Base-by-base conservation (phyloP, 2,888 invertebrate genomes). In the Fragum whitleyi region DNA sequence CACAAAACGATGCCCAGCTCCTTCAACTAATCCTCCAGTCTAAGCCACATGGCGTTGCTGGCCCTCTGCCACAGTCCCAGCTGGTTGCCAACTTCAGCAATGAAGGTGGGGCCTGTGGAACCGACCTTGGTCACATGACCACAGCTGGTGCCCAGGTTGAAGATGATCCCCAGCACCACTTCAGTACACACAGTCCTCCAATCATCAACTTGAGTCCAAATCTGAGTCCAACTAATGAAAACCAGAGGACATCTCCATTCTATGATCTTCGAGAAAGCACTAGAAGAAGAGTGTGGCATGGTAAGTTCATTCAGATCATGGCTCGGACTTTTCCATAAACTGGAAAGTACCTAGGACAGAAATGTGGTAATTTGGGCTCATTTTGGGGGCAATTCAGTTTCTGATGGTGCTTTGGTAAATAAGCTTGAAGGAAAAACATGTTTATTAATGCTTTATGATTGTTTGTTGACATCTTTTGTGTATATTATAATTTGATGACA, bases 171-270 rank as follows among this genome's bases (percentile, higher is more conserved):
- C 79, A 83, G 57, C 87, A 90, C 39, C 90, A 90, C 71, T 92
- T 93, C 83, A 93, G 92, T 78, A 92, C 93, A 2, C 92, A 92
- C 84, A 93, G 92, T 85, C 93, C 93, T 16, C 93, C 93, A n/a
- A 90, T 93, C 23, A 83, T 93, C 39, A 93, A 93, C 79, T 86
- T 93, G 14, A 93, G 93, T 85, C 93, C 93, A 21, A 92, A 91
- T 76, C 75, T 90, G 51, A 89, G 89, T 75, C 90, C 90, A 47
- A 79, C 84, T 11, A 92, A 91, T 62, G 92, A 91, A 32, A 87
- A 88, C 39, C 92, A 91, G 70, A 79, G 92, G 28, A 89, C 87
- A n/a, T 92, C 93, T 9, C 92, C 92, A n/a, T 88, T 89, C 77
- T 93, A 92, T 83, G 92, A 93, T 69, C 85, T 93, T 61, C 85